Conservation (phyloP, 1,140 invertebrate genomes). For the Probaryconus sp. region DNA sequence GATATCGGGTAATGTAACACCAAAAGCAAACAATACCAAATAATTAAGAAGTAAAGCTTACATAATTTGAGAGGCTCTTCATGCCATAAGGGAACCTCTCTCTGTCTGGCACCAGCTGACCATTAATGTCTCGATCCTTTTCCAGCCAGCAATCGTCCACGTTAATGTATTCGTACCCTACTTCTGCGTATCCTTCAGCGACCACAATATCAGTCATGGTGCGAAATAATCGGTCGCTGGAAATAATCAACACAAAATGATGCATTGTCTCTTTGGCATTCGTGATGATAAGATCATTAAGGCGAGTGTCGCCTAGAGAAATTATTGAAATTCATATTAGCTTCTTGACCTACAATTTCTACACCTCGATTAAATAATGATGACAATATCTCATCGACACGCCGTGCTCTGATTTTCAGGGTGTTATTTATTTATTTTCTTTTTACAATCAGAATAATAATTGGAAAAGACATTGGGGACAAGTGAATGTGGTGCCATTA, state of each 20-base stretch:
- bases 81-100: conserved; percentile 95
- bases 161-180: conserved; percentile 95
- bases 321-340: conserved; percentile 45
- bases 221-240: conserved; percentile 93
- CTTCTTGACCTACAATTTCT: conserved; percentile 46
- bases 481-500: too few relatives aligned
- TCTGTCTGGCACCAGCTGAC: conserved; percentile 90
- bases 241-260: conserved; percentile 65
- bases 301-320: conserved; percentile 9
- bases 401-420: too few relatives aligned
- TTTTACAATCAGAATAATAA: too few relatives aligned
- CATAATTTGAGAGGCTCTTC: conserved; percentile 92
- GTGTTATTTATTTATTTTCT: too few relatives aligned
- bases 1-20: too few relatives aligned
- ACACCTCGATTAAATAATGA: too few relatives aligned
- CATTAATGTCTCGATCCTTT: conserved; percentile 85
- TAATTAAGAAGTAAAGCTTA: conserved; percentile 83
- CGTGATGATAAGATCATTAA: conserved; percentile 12
- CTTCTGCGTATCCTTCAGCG: conserved; percentile 91
- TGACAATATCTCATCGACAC: too few relatives aligned
- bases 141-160: conserved; percentile 98
- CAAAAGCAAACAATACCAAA: too few relatives aligned
- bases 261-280: conserved; percentile 11
- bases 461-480: too few relatives aligned
- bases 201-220: conserved; percentile 95